These are phyloP conservation scores for Procambarus virginalis DNA, from an alignment of 1,140 invertebrate genomes.

Conservation along the genomic window DNA sequence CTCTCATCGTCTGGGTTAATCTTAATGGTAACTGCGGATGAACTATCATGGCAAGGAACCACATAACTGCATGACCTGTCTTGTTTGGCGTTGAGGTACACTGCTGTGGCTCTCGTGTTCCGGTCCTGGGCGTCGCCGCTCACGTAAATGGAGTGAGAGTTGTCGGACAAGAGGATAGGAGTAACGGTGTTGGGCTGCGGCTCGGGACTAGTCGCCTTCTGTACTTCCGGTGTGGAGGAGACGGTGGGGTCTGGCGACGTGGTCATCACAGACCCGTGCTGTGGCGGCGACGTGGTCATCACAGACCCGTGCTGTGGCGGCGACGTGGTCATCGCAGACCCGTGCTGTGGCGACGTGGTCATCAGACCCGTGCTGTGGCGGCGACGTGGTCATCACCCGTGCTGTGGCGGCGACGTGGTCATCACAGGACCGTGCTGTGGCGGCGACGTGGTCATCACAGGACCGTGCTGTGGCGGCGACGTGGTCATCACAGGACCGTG, in stretches of 20 bases:
- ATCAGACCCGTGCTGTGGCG: too few species aligned
- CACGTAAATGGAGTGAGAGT: conserved; percentile 12
- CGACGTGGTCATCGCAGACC: too few species aligned
- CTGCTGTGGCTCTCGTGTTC: conserved; percentile 1
- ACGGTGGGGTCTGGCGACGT: background rate
- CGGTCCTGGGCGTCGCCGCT: conserved; percentile 21
- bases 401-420: too few species aligned
- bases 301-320: too few species aligned
- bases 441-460: too few species aligned
- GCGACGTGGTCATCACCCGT: too few species aligned
- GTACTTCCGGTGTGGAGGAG: background rate
- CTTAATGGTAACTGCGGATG: conserved; percentile 25
- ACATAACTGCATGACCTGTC: background rate
- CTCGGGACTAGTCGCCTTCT: background rate
- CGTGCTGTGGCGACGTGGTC: too few species aligned
- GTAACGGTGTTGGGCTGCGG: background rate
- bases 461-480: too few species aligned
- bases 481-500: too few species aligned
- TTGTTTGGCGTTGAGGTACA: conserved; percentile 10
- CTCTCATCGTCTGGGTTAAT: background rate
- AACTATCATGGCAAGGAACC: background rate
- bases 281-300: too few species aligned
- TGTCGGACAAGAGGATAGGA: background rate
- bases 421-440: too few species aligned
- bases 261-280: background rate